These are phyloP conservation scores for Clarias magur DNA, from an alignment of 2,113 vertebrate species.

Conservation along the genomic window DNA sequence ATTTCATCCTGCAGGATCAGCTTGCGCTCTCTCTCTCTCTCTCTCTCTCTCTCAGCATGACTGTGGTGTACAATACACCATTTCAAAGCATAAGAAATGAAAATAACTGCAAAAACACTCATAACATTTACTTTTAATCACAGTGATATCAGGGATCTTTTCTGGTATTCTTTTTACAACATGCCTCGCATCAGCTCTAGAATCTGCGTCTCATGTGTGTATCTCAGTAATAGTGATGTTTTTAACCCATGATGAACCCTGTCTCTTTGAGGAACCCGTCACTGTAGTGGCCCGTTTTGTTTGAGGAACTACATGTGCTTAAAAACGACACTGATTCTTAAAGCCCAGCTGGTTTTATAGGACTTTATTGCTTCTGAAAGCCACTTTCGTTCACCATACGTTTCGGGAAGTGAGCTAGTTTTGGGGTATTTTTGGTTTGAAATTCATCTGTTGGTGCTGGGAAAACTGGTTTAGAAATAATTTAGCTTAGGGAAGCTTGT, in stretches of 20 bases:
- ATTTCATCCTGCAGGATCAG: conserved; percentile 5
- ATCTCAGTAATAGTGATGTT: not conserved
- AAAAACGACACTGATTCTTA: not conserved
- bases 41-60: not conserved
- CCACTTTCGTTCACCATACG: not conserved
- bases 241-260: not conserved
- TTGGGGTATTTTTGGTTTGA: too few species aligned
- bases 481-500: too few species aligned
- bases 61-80: too few species aligned
- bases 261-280: not conserved
- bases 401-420: not conserved
- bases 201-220: not conserved
- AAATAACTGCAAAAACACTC: not conserved
- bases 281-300: not conserved
- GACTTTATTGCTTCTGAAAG: not conserved
- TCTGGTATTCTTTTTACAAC: not conserved
- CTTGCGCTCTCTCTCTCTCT: not conserved
- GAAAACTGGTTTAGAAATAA: not conserved
- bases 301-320: not conserved
- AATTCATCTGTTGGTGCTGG: not conserved
- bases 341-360: not conserved
- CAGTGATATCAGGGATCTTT: not conserved
- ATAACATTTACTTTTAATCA: not conserved
- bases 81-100: not conserved
- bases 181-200: not conserved